Base-by-base conservation (phyloP, 1,140 invertebrate species). In the Pantala flavescens region DNA sequence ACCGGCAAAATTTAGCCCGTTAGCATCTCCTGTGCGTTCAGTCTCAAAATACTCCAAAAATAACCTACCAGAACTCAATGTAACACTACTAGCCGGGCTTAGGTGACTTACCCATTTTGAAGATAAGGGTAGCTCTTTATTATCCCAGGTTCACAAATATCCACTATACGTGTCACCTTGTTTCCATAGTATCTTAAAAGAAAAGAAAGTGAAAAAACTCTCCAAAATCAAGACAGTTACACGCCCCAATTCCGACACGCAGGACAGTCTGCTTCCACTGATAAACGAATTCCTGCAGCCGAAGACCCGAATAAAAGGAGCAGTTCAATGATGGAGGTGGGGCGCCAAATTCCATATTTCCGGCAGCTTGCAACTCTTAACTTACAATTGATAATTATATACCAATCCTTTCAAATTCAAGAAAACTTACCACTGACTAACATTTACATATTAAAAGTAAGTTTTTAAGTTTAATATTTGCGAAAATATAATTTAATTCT, bases 171-270 rank as follows among this genome's bases (percentile, higher is more conserved):
- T 63, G 49, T 63, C 49, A 63, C 49, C 49, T 63, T 63, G 12
- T 63, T 63, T 63, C 49, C 49, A 63, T 63, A 63, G 49, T 63
- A 63, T 63, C n/a, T 63, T 63, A 63, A 63, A 63, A 63, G 49
- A 63, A 63, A 19, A 21, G 14, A 19, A 63, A 19, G n/a, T 63
- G 49, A 63, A 19, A 16, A 63, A 63, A 63, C 49, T 63, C 49
- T 63, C 49, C 49, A 63, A 16, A 63, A 63, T 63, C 49, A 63
- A 63, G 49, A 63, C n/a, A 63, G 14, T 19, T 7, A 63, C 49
- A 63, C 49, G 49, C 49, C 49, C 49, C 14, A 63, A 63, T 19
- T 63, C 49, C 49, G 49, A 63, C 49, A 63, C 14, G 16, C 49
- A 63, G 49, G 16, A 63, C 49, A 63, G n/a, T 21, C 49, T 63